Percentiles rank a stretch among this genome's conserved stretches.
Evolutionary conservation across 2,888 invertebrate species (phyloP).

Genomic region (Amblyjoppa fuscipennis): DNA sequence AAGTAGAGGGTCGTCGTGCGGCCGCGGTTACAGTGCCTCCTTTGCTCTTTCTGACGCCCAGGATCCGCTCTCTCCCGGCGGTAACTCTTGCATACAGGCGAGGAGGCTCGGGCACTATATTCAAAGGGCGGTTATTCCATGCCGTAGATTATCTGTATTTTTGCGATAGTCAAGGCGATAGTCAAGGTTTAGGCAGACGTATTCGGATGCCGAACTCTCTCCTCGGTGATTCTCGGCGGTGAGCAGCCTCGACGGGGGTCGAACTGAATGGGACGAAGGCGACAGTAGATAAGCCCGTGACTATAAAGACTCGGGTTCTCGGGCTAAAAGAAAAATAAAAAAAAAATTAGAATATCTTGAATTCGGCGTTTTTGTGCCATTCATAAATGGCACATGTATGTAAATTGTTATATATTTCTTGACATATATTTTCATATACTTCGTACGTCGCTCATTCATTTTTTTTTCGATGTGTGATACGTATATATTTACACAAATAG

Average conservation of each 20-base stretch:
- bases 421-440: no score
- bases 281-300: conserved; percentile 46
- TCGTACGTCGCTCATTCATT: no score
- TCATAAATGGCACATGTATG: no score
- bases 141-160: background rate
- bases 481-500: background rate
- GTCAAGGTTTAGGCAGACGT: no score
- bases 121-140: background rate
- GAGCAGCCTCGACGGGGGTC: conserved; percentile 22
- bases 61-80: background rate
- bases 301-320: background rate
- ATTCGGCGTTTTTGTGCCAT: background rate
- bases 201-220: no score
- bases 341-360: background rate
- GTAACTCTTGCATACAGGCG: background rate
- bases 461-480: no score
- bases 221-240: background rate
- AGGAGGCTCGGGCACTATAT: background rate
- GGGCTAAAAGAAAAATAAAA: no score
- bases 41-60: conserved; percentile 63
- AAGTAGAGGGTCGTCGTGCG: conserved; percentile 68
- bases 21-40: conserved; percentile 50
- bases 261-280: conserved; percentile 5
- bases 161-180: no score
- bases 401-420: no score